Evolutionary conservation across 1,140 invertebrate species (phyloP).

Genomic region (Centruroides sculpturatus): DNA sequence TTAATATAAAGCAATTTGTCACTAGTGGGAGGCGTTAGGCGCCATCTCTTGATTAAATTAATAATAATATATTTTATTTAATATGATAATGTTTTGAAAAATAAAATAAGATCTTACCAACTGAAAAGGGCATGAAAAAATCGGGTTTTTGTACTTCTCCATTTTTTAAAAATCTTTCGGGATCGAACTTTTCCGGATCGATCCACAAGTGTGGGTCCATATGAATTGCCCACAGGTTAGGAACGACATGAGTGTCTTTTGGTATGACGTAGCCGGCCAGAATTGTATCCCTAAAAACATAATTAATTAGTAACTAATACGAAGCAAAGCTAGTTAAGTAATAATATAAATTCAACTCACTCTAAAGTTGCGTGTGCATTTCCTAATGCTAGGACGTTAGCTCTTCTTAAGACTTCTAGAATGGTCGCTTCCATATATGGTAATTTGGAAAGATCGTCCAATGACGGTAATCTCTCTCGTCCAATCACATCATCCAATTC

Average conservation of each 20-base stretch:
- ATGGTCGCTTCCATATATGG: conserved; percentile 80
- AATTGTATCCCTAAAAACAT: conserved; percentile 51
- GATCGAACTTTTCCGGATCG: conserved; percentile 66
- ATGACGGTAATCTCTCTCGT: conserved; percentile 51
- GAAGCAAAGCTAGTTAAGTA: background rate
- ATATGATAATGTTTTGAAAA: too few relatives aligned
- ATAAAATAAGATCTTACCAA: conserved; percentile 35
- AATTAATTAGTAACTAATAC: background rate
- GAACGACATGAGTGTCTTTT: conserved; percentile 63
- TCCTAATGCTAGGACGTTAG: conserved; percentile 72
- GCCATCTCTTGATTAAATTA: too few relatives aligned
- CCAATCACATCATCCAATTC: conserved; percentile 81
- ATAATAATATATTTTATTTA: too few relatives aligned
- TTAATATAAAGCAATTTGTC: too few relatives aligned
- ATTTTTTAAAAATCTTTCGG: conserved; percentile 59
- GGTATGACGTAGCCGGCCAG: conserved; percentile 68
- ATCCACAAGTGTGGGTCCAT: conserved; percentile 76
- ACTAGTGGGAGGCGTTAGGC: too few relatives aligned
- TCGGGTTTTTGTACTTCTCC: conserved; percentile 60
- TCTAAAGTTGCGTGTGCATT: conserved; percentile 63
- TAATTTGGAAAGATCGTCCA: conserved; percentile 64
- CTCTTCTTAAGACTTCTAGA: conserved; percentile 61
- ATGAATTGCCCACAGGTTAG: conserved; percentile 69
- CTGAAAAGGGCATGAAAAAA: conserved; percentile 81
- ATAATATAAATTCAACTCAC: conserved; percentile 10